Evolutionary conservation across 1,140 invertebrate species (phyloP), one percentile per base, ranked within the genome.

Genomic region (Plutomurus gul): DNA sequence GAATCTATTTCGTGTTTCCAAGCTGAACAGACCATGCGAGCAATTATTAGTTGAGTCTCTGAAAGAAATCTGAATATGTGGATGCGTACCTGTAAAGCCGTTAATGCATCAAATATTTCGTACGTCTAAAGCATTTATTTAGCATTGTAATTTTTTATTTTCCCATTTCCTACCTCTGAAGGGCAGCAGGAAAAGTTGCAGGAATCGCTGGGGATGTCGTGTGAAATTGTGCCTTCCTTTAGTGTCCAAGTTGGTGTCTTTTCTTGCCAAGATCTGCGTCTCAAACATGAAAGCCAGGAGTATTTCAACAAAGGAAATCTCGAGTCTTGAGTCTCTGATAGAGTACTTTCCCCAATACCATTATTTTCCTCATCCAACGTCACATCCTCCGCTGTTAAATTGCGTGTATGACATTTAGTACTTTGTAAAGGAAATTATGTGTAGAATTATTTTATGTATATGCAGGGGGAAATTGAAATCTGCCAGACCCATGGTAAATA

Each of bases 141-240:
- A n/a, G 13, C 16, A 7, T 13, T 2, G 4, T 36, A 16, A 11
- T 39, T 16, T 39, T 3, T 40, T 37, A 37, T n/a, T n/a, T n/a
- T n/a, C n/a, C n/a, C n/a, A n/a, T n/a, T 6, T n/a, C 18, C 7
- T 27, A 65, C 75, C 39, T 70, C 56, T 8, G 39, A n/a, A 36
- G 75, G 75, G 27, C 56, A 77, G 16, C 56, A 33, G 13, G 40
- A 75, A 37, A 75, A 75, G 30, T 75, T 75, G 4, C 72, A 46
- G 49, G 39, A 10, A 30, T 75, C 40, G 10, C 25, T 36, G 56
- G n/a, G 36, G 13, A 13, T n/a, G 16, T 7, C 13, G 16, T 1
- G 27, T 51, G 20, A 8, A 18, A n/a, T 65, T n/a, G 16, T 36
- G 3, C n/a, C n/a, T n/a, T n/a, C n/a, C n/a, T n/a, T n/a, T n/a